Base-by-base conservation (phyloP, 1,140 invertebrate species). In the Drosophila sp. region DNA sequence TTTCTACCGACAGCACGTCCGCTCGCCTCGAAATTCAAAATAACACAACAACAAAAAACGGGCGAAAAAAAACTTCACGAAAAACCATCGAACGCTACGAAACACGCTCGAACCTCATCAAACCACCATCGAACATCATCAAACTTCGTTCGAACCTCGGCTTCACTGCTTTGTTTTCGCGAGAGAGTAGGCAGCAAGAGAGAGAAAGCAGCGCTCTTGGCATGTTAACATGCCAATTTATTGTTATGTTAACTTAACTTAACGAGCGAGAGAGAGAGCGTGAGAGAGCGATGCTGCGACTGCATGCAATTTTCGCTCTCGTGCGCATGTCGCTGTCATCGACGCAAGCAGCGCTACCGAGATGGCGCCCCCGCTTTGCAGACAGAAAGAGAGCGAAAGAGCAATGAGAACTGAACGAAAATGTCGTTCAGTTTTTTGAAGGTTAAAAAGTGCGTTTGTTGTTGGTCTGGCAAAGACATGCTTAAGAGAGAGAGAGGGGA, bases 371-470 rank as follows among this genome's bases (percentile, higher is more conserved):
- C 41, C 17, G n/a, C 23, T 63, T 41, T 66, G 61, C 56, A 64
- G 57, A 75, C 23, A 47, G 44, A 8, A 38, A 25, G n/a, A 25
- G 30, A 60, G 33, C 11, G 58, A 27, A 7, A 40, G 33, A 17
- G 60, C 29, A n/a, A 4, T 30, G 56, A 44, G 35, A 60, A 60
- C 74, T 80, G 10, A 66, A 71, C 81, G 82, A 81, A 86, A 57
- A 47, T 50, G 60, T 54, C 10, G 25, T 55, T 64, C 61, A 47
- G 40, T 74, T 81, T 56, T 58, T 85, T 85, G 82, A 85, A 86
- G 82, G 82, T 85, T 85, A 85, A 85, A 82, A 85, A 75, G 81
- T 85, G 81, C 81, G 81, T 85, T 76, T 10, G 40, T 60, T 33
- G 33, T 69, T 58, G 63, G 47, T 63, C 64, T 68, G 76, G 50